Evolutionary conservation across 2,888 invertebrate genomes (phyloP).

Genomic region (Eupithecia centaureata): DNA sequence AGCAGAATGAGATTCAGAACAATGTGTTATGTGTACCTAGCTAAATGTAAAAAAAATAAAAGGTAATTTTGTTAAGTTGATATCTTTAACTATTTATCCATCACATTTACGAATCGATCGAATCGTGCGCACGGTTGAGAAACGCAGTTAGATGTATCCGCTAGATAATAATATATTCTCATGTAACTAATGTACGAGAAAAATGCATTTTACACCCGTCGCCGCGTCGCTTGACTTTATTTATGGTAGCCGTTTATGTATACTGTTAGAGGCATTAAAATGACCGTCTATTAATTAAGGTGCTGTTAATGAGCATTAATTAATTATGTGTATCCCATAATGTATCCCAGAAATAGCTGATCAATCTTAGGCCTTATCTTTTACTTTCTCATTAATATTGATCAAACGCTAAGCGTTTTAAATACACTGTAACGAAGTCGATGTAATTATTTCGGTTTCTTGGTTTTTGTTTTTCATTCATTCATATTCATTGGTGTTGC

Average conservation of each 20-base stretch:
- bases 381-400: no score
- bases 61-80: no score
- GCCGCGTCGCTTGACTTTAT: slow-evolving; percentile 14
- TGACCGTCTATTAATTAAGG: not conserved
- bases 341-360: no score
- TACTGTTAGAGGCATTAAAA: not conserved
- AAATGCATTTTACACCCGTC: slow-evolving; percentile 32
- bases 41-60: no score
- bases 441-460: no score
- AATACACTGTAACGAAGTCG: no score
- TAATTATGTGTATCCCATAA: not conserved
- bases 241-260: not conserved
- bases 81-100: not conserved
- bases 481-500: no score
- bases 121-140: slow-evolving; percentile 18
- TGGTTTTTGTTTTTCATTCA: no score
- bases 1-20: no score
- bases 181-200: slow-evolving; percentile 31
- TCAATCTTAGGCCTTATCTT: no score
- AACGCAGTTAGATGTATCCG: slow-evolving; percentile 20
- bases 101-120: not conserved
- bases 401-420: no score
- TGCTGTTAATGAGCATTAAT: not conserved
- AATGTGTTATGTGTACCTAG: no score
- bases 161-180: slow-evolving; percentile 28